Evolutionary conservation across 1,140 invertebrate genomes (phyloP).

Genomic region (Musca domestica): DNA sequence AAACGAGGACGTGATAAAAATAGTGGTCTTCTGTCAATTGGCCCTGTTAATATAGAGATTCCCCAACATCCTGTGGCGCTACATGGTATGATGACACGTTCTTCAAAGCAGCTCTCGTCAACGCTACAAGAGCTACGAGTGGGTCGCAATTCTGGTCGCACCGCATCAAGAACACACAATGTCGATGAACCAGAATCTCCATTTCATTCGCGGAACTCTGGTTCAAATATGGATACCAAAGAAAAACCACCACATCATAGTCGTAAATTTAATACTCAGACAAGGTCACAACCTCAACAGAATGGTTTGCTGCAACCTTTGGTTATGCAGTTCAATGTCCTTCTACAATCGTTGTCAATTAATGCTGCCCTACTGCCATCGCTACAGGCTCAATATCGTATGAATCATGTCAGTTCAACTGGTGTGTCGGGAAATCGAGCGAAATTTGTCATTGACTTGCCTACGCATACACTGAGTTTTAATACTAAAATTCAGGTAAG

Average conservation of each 20-base stretch:
- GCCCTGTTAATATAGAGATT: slow-evolving; percentile 88
- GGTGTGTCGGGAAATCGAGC: slow-evolving; percentile 91
- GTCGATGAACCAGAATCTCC: slow-evolving; percentile 65
- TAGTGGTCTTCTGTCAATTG: slow-evolving; percentile 82
- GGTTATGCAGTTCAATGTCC: slow-evolving; percentile 81
- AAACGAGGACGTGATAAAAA: slow-evolving; percentile 80
- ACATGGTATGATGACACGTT: slow-evolving; percentile 95
- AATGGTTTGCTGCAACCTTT: slow-evolving; percentile 69
- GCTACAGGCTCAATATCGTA: slow-evolving; percentile 93
- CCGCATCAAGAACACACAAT: slow-evolving; percentile 59
- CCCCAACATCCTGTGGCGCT: slow-evolving; percentile 95
- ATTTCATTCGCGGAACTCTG: slow-evolving; percentile 52
- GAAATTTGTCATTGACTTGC: slow-evolving; percentile 91
- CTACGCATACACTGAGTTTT: slow-evolving; percentile 89
- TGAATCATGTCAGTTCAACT: slow-evolving; percentile 88
- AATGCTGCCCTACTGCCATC: slow-evolving; percentile 92
- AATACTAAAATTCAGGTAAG: slow-evolving; percentile 85
- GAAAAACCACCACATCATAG: slow-evolving; percentile 23
- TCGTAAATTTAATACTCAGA: slow-evolving; percentile 22
- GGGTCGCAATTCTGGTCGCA: slow-evolving; percentile 71
- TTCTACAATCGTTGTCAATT: slow-evolving; percentile 81
- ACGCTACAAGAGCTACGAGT: slow-evolving; percentile 83
- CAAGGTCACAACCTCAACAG: slow-evolving; percentile 33
- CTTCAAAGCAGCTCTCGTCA: slow-evolving; percentile 88
- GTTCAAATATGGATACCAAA: slow-evolving; percentile 30